Conservation (phyloP, 2,888 invertebrate species). For the Oscheius sp. region DNA sequence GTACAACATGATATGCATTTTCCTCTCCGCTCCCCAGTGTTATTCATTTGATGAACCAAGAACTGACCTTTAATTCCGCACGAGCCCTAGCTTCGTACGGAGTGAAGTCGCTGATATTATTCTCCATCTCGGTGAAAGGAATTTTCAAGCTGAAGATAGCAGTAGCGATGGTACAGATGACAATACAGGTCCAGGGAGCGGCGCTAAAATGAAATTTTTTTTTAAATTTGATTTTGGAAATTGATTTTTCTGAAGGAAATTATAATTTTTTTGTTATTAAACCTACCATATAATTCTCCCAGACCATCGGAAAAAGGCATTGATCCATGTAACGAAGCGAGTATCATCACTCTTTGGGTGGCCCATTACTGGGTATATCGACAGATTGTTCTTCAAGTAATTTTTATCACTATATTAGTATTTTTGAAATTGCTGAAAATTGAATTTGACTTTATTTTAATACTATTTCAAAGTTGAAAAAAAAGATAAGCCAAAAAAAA, state of each 20-base stretch:
- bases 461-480: too few relatives aligned
- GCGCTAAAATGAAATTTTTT: conserved; percentile 1
- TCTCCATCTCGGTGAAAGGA: conserved; percentile 62
- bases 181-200: conserved; percentile 52
- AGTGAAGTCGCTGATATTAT: conserved; percentile 68
- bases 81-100: conserved; percentile 63
- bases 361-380: conserved; percentile 18
- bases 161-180: conserved; percentile 48
- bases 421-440: too few relatives aligned
- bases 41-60: not conserved
- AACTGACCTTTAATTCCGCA: conserved; percentile 54
- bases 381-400: too few relatives aligned
- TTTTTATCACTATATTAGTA: too few relatives aligned
- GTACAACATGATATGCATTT: not conserved
- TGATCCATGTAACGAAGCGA: conserved; percentile 21
- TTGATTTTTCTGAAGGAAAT: too few relatives aligned
- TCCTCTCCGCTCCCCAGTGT: not conserved
- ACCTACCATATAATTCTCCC: conserved; percentile 15
- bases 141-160: conserved; percentile 42
- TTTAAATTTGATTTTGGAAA: too few relatives aligned
- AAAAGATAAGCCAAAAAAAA: too few relatives aligned
- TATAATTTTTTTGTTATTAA: not conserved
- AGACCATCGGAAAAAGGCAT: conserved; percentile 16
- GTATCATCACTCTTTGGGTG: conserved; percentile 17
- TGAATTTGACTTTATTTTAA: too few relatives aligned